Base-by-base conservation (phyloP, 1,140 invertebrate species). In the Tribolium castaneum region DNA sequence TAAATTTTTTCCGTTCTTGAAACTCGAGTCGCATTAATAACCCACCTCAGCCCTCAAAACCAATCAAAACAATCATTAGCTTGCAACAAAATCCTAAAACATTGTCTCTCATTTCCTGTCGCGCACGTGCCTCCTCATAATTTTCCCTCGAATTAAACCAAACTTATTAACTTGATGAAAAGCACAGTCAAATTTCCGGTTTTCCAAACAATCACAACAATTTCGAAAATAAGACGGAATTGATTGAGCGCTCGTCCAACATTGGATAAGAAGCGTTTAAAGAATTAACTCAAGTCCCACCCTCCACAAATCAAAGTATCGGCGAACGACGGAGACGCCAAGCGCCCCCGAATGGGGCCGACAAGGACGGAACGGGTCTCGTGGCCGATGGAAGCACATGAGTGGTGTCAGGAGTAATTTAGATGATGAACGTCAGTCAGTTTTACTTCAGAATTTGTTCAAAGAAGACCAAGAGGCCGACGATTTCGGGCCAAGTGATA, bases 321-420 rank as follows among this genome's bases (percentile, higher is more conserved):
- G 35, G 30, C 50, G 52, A 56, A 59, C 30, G 75, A 78, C 35
- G 79, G 66, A 78, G 75, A 39, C 35, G 35, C 22, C 16, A 7
- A n/a, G 50, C 6, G 6, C 7, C 25, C 5, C 25, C 4, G 5
- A 4, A 30, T 30, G 14, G 9, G n/a, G 56, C 10, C 51, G 78
- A 73, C 39, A 10, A 76, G 75, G 75, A 56, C n/a, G 35, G 62
- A 56, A 66, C 70, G 14, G 45, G 22, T 35, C 49, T 79, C 77
- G 80, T 73, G 75, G 75, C 51, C 72, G 52, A 59, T 59, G 74
- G 75, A 73, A 39, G 76, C 77, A 79, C 78, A 78, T 71, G 80
- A 83, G 77, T 81, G 80, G 77, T 78, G 78, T 81, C 78, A 72
- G 79, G 73, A 82, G 74, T 70, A 79, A 80, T 81, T 82, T 80